A percentile compares a stretch with the other conserved stretches of the same genome.
These are phyloP conservation scores for fruit fly (Drosophila melanogaster) DNA, from an alignment of 1,140 invertebrate species.

Conservation along the genomic window Release_6_plus_ISO1_MT NC_004354.4:23073501-23074000, in stretches of 20 bases:
- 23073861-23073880: too few relatives aligned
- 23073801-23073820: not conserved
- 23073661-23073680: conserved; percentile 26
- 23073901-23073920: too few relatives aligned
- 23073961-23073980: too few relatives aligned
- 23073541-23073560: conserved; percentile 2
- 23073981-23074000: too few relatives aligned
- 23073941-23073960: too few relatives aligned
- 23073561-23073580: conserved; percentile 17
- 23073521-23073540: conserved; percentile 9
- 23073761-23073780: conserved; percentile 27
- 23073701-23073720: conserved; percentile 2
- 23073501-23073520: conserved; percentile 11
- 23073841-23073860: not conserved
- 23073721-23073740: conserved; percentile 14
- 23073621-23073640: conserved; percentile 24
- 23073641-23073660: conserved; percentile 22
- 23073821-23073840: not conserved
- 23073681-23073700: conserved; percentile 11
- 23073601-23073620: conserved; percentile 23
- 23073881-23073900: too few relatives aligned
- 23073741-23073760: conserved; percentile 12
- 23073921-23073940: too few relatives aligned
- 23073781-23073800: conserved; percentile 26
- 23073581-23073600: conserved; percentile 16